phyloP scores from a whole-genome alignment of 2,113 vertebrate genomes.

The Progne subis region DNA sequence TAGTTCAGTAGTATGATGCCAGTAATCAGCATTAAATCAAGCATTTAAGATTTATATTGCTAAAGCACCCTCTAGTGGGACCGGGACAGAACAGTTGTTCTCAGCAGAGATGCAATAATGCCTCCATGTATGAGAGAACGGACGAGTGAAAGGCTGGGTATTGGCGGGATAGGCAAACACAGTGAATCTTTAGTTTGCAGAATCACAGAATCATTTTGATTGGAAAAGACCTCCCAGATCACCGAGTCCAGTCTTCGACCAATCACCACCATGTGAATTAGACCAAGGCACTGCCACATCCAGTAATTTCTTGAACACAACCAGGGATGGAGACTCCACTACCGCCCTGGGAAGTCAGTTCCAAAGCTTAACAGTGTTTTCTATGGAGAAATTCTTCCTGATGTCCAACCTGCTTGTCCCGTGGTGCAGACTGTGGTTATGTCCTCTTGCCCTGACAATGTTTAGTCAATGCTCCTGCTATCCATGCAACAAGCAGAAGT shows the following conservation, averaged over 20 bases:
- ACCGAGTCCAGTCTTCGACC: rapidly evolving
- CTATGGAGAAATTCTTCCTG: not conserved
- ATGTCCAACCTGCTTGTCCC: not conserved
- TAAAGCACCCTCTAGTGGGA: conserved; percentile 83
- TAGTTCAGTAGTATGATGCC: not conserved
- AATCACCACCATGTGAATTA: not conserved
- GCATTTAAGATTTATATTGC: conserved; percentile 70
- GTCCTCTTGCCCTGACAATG: not conserved
- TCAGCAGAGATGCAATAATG: not conserved
- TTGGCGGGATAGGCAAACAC: not conserved
- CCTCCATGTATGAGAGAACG: not conserved
- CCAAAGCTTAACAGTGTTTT: not conserved
- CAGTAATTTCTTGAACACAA: not conserved
- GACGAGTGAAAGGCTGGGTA: not conserved
- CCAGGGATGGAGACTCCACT: not conserved
- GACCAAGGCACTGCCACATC: not conserved
- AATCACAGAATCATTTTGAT: not conserved
- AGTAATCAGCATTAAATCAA: not conserved
- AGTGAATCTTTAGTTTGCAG: not conserved
- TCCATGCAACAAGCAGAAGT: not conserved
- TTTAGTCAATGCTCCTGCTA: not conserved
- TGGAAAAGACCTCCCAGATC: not conserved
- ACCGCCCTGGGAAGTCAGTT: not conserved
- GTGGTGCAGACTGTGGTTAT: not conserved
- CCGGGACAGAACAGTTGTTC: conserved; percentile 28